These are phyloP conservation scores for Acromyrmex echinatior DNA, from an alignment of 1,140 invertebrate species.

Conservation along the genomic window DNA sequence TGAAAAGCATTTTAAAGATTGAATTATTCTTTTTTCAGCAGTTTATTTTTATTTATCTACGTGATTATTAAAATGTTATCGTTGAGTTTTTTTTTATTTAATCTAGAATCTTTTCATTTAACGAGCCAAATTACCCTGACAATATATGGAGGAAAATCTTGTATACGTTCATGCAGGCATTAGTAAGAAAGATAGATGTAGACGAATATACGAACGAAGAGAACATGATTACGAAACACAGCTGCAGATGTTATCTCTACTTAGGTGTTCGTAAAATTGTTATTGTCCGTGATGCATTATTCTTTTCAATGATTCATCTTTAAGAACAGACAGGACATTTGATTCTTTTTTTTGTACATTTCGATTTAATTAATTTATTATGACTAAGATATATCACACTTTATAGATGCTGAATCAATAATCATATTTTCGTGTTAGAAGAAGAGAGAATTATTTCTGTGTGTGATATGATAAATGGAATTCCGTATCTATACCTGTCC, in stretches of 20 bases:
- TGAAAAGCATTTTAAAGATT: not conserved
- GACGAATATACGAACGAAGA: not conserved
- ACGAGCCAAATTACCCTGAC: not conserved
- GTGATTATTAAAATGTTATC: not conserved
- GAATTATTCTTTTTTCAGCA: not conserved
- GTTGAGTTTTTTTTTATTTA: not conserved
- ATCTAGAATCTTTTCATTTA: slow-evolving; percentile 1
- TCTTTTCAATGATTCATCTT: not conserved
- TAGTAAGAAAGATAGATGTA: slow-evolving; percentile 15
- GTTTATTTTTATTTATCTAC: not conserved
- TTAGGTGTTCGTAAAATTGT: not conserved
- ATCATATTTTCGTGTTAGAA: slow-evolving; percentile 5
- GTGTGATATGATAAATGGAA: not conserved
- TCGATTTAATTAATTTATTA: slow-evolving; percentile 31
- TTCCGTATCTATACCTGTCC: slow-evolving; percentile 11
- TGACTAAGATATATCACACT: not conserved
- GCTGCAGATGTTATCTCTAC: not conserved
- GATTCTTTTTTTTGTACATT: not conserved
- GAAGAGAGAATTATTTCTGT: not conserved
- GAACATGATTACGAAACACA: not conserved
- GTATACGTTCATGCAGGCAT: slow-evolving; percentile 3
- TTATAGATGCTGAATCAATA: not conserved
- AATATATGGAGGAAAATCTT: not conserved
- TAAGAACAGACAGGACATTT: not conserved
- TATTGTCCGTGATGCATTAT: not conserved